Conservation (phyloP, 1,140 invertebrate genomes). For the Copidosoma floridanum region DNA sequence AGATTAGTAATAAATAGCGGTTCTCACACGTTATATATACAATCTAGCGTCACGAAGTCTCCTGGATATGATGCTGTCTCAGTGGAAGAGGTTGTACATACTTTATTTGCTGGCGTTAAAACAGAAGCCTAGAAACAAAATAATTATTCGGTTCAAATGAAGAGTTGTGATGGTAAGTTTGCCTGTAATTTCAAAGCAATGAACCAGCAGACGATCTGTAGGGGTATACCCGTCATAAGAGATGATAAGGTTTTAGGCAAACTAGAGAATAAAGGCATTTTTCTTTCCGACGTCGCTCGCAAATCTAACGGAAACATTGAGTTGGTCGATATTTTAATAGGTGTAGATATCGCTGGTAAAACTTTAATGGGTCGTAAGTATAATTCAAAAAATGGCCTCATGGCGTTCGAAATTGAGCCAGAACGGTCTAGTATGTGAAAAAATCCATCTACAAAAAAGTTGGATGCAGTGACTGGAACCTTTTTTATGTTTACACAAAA, state of each 20-base stretch:
- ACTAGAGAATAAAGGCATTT: constrained; percentile 21
- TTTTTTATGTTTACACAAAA: background rate
- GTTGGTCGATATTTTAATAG: constrained; percentile 2
- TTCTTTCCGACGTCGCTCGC: constrained; percentile 21
- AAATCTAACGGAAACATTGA: constrained; percentile 11
- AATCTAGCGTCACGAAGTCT: background rate
- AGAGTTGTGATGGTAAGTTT: constrained; percentile 21
- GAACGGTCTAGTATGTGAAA: constrained; percentile 36
- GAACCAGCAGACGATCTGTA: constrained; percentile 5
- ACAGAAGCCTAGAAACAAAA: constrained; percentile 9
- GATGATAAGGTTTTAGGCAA: constrained; percentile 15
- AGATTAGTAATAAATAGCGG: constrained; percentile 20
- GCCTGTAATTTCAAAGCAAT: constrained; percentile 24
- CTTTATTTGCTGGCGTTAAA: constrained; percentile 23
- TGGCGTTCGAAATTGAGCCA: constrained; percentile 32
- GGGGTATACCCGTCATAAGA: constrained; percentile 12
- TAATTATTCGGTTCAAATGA: constrained; percentile 13
- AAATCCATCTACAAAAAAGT: background rate
- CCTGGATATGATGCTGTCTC: constrained; percentile 11
- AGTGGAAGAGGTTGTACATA: constrained; percentile 10
- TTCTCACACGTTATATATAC: constrained; percentile 23
- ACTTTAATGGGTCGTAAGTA: background rate
- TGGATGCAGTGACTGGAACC: background rate
- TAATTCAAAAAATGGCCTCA: constrained; percentile 17
- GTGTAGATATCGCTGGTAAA: constrained; percentile 1